phyloP scores from a whole-genome alignment of 2,888 invertebrate genomes.

The Eurytoma californica region DNA sequence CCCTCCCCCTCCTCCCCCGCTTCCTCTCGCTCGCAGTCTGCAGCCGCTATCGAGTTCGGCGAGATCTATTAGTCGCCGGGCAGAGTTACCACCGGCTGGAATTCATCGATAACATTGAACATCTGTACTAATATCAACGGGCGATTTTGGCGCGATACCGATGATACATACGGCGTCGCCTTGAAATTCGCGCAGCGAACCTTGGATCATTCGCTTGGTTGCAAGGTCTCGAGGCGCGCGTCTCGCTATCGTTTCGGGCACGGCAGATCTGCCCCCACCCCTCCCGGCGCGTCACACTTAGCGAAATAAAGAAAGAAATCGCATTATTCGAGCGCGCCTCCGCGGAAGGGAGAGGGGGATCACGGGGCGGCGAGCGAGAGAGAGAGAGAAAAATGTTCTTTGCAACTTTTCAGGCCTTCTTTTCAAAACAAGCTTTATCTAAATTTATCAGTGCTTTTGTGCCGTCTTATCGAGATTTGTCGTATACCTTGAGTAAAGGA shows the following conservation, averaged over 20 bases:
- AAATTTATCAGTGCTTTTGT: constrained; percentile 67
- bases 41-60: neutral
- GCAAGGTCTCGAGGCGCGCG: constrained; percentile 26
- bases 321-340: constrained; percentile 1
- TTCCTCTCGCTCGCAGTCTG: neutral
- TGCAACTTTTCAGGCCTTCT: constrained; percentile 60
- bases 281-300: neutral
- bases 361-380: constrained; percentile 2
- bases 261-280: neutral
- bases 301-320: constrained; percentile 39
- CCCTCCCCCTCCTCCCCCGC: too few species aligned
- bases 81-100: neutral
- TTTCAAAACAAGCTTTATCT: constrained; percentile 67
- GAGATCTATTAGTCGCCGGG: constrained; percentile 32
- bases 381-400: constrained; percentile 48
- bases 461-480: constrained; percentile 67
- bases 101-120: constrained; percentile 44
- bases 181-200: constrained; percentile 40
- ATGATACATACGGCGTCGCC: constrained; percentile 27
- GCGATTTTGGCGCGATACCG: constrained; percentile 23
- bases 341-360: neutral
- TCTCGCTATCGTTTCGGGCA: neutral
- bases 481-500: constrained; percentile 52
- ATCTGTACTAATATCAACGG: constrained; percentile 47
- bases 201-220: constrained; percentile 38